Evolutionary conservation across 1,140 invertebrate genomes (phyloP), one percentile per base, ranked within the genome.

Genomic region (Lucilia sericata): DNA sequence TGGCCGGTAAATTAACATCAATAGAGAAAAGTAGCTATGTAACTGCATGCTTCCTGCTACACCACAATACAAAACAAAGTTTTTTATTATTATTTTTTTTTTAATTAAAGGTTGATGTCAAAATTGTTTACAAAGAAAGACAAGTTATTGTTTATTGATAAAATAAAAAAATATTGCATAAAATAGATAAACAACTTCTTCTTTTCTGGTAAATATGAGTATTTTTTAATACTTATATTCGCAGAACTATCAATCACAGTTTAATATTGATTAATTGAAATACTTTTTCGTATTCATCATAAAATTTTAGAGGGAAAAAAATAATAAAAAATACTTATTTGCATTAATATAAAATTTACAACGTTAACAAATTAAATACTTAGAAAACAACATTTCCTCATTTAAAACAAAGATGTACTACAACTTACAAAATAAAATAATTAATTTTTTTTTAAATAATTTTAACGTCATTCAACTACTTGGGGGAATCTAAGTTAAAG

Each of bases 31-130:
- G 25, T 3, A 30, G 25, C 1, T 30, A 21, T 21, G 12, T n/a
- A 21, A 25, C 21, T 60, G 10, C 9, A 19, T 25, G 21, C n/a
- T 70, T 70, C 51, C 51, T 13, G 12, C 51, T 17, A 55, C 51
- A 55, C 13, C 1, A 14, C 12, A 55, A 55, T 12, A 13, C 5
- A 19, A 21, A 70, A n/a, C 65, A 70, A n/a, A 21, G 19, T 2
- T 70, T 70, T 1, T 21, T 17, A 60, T 60, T 60, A 17, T 60
- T 60, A 60, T 60, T 60, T 17, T 2, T 17, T 60, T 70, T 70
- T 70, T 70, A 70, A 70, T 70, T 70, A 70, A 70, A 70, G 5
- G 65, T 70, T 70, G 65, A 70, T 70, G 65, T 70, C 21, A 70
- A 25, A 70, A 70, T 9, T 70, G 65, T 70, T 70, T 19, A 21